Percentiles rank a stretch among this genome's conserved stretches.
phyloP scores from a whole-genome alignment of 1,140 invertebrate genomes.

The Pectinophora gossypiella region DNA sequence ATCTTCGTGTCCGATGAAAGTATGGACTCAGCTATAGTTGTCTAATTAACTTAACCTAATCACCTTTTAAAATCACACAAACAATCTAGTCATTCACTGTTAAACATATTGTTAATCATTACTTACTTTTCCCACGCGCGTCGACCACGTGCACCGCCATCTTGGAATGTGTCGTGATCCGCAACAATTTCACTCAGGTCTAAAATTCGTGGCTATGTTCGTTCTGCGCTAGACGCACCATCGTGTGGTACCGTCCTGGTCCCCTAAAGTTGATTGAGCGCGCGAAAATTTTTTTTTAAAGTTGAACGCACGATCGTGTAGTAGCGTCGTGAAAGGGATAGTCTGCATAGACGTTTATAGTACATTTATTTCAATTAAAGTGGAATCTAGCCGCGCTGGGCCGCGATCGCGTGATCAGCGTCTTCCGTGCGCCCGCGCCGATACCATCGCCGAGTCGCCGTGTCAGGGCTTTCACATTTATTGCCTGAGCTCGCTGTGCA shows the following conservation, averaged over 20 bases:
- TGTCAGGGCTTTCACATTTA: no score
- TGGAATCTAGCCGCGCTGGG: no score
- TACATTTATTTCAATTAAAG: no score
- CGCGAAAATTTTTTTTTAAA: neutral
- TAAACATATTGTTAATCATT: neutral
- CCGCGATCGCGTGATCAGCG: no score
- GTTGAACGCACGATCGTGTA: neutral
- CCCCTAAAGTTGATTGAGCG: neutral
- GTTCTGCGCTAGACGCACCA: neutral
- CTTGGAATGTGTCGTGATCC: neutral
- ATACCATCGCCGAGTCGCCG: no score
- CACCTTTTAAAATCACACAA: neutral
- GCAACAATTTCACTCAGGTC: neutral
- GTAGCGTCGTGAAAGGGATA: neutral
- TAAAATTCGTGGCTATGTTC: neutral
- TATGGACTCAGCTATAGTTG: no score
- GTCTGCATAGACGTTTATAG: no score
- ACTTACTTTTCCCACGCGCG: neutral
- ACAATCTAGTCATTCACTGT: slow-evolving; percentile 4
- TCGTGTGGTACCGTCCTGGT: neutral
- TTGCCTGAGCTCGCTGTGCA: no score
- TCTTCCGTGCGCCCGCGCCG: no score
- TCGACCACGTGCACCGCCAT: slow-evolving; percentile 1
- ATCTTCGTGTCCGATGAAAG: neutral
- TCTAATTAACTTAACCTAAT: neutral